Conservation (phyloP, 2,113 vertebrate species). For the Apistogramma diplotaenia region DNA sequence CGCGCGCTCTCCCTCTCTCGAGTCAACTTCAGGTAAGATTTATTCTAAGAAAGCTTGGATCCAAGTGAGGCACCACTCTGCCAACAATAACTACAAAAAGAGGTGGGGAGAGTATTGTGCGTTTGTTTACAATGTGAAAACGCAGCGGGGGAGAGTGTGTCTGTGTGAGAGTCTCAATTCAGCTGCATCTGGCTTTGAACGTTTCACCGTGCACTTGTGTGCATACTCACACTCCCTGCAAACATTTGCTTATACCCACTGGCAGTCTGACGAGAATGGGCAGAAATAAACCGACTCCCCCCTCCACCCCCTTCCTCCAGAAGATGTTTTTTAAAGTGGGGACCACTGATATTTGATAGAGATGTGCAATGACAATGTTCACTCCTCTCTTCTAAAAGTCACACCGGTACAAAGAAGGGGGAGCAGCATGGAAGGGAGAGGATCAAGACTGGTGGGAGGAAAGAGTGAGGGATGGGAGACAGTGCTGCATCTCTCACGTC, state of each 20-base stretch:
- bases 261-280: conserved; percentile 36
- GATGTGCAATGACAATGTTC: conserved; percentile 53
- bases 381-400: conserved; percentile 30
- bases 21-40: conserved; percentile 18
- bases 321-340: conserved; percentile 12
- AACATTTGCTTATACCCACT: conserved; percentile 29
- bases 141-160: conserved; percentile 23
- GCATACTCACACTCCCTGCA: neutral
- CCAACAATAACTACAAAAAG: conserved; percentile 23
- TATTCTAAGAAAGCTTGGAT: conserved; percentile 35
- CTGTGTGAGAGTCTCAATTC: conserved; percentile 34
- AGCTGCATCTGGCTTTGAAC: conserved; percentile 54
- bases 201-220: conserved; percentile 1
- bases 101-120: conserved; percentile 27
- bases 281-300: conserved; percentile 34
- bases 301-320: neutral
- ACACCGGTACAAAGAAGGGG: neutral
- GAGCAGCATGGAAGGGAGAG: neutral
- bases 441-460: conserved; percentile 16
- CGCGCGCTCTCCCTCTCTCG: conserved; percentile 14
- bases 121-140: conserved; percentile 48
- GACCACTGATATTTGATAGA: conserved; percentile 50
- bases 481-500: conserved; percentile 32
- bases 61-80: neutral
- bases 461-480: conserved; percentile 25